These are phyloP conservation scores for Papilio glaucus DNA, from an alignment of 1,140 invertebrate genomes.

Conservation along the genomic window DNA sequence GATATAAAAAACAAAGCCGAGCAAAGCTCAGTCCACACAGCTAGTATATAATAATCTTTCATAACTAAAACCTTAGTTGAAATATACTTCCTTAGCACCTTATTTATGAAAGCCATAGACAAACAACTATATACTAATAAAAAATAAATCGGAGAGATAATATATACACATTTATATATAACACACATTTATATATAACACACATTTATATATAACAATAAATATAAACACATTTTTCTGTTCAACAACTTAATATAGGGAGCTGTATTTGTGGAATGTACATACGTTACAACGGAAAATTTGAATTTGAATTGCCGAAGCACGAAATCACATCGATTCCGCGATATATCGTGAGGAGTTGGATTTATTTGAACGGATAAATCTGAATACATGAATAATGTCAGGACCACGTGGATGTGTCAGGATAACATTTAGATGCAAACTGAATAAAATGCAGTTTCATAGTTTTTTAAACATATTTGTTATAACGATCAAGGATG, in stretches of 20 bases:
- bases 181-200: too few species aligned
- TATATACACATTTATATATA: too few species aligned
- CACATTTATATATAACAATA: neutral
- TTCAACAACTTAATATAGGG: neutral
- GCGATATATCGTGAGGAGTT: neutral
- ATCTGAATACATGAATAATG: conserved; percentile 11
- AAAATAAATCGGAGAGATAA: too few species aligned
- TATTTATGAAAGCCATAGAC: too few species aligned
- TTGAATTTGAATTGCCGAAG: neutral
- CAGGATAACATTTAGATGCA: conserved; percentile 1
- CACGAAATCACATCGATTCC: neutral
- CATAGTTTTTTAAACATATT: too few species aligned
- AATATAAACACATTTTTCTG: neutral
- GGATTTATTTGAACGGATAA: neutral
- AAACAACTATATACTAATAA: too few species aligned
- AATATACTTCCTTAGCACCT: too few species aligned
- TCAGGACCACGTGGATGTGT: neutral
- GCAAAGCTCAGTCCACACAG: too few species aligned
- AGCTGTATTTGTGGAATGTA: neutral
- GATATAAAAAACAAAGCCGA: too few species aligned
- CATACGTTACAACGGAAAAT: neutral
- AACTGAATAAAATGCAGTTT: neutral
- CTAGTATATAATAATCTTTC: too few species aligned
- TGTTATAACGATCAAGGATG: neutral
- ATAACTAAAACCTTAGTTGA: too few species aligned